These are phyloP conservation scores for Acleris holmiana DNA, from an alignment of 2,888 invertebrate species.

Conservation along the genomic window DNA sequence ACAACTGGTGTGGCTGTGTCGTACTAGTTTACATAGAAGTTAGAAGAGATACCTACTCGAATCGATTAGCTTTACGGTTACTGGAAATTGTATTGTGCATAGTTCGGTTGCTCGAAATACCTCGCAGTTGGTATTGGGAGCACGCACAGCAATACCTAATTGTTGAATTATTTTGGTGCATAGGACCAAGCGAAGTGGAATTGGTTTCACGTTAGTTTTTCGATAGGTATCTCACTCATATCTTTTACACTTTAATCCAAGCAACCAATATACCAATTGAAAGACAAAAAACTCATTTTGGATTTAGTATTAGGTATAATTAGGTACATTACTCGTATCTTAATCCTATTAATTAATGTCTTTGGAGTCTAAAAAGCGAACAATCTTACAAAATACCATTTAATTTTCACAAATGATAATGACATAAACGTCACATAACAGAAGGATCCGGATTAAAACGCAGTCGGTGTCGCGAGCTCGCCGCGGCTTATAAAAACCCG, in stretches of 20 bases:
- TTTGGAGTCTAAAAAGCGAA: neutral
- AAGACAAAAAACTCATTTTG: too few relatives aligned
- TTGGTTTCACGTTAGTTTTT: neutral
- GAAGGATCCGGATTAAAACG: slow-evolving; percentile 58
- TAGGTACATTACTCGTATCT: too few relatives aligned
- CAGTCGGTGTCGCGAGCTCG: slow-evolving; percentile 44
- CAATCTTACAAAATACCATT: neutral
- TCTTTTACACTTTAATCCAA: neutral
- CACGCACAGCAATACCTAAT: neutral
- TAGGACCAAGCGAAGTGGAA: neutral
- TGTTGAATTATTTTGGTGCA: neutral
- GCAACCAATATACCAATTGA: too few relatives aligned
- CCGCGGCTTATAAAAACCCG: slow-evolving; percentile 53
- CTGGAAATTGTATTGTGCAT: neutral
- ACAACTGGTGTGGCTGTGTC: slow-evolving; percentile 7
- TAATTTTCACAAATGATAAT: slow-evolving; percentile 50
- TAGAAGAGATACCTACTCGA: neutral
- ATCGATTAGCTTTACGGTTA: slow-evolving; percentile 15
- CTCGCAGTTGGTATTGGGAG: neutral
- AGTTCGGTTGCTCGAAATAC: neutral
- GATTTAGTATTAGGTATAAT: too few relatives aligned
- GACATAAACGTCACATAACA: slow-evolving; percentile 60
- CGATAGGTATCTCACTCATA: neutral
- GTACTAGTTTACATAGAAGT: slow-evolving; percentile 16
- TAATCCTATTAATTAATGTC: neutral